phyloP scores from a whole-genome alignment of 2,797 vertebrate species.

The Brotula barbata region DNA sequence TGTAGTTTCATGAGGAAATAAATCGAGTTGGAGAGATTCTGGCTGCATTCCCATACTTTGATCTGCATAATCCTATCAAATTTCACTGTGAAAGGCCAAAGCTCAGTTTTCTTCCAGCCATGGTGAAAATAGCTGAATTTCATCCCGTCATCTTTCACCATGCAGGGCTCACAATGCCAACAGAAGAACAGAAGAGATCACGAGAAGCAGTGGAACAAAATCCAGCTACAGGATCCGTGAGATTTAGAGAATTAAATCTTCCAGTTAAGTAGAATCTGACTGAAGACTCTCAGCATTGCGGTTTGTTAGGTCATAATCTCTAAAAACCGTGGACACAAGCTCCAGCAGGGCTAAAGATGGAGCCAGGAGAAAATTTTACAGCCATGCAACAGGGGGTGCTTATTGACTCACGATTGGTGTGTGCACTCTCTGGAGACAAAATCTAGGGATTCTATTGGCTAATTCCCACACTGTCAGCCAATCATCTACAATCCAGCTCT shows the following conservation, averaged over 20 bases:
- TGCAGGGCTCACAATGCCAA: conserved; percentile 50
- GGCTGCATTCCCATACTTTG: conserved; percentile 37
- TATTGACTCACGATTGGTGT: conserved; percentile 67
- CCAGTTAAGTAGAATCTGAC: conserved; percentile 53
- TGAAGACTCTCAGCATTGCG: conserved; percentile 61
- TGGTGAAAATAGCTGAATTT: conserved; percentile 54
- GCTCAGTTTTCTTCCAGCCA: conserved; percentile 32
- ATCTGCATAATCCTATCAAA: conserved; percentile 69
- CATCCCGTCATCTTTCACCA: conserved; percentile 44
- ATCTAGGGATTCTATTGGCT: conserved; percentile 63
- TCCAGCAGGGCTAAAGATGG: conserved; percentile 56
- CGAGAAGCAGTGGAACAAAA: conserved; percentile 52
- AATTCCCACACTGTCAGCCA: conserved; percentile 53
- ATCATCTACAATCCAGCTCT: conserved; percentile 51
- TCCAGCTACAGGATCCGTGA: conserved; percentile 49
- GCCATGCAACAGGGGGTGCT: conserved; percentile 70
- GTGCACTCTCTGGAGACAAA: conserved; percentile 46
- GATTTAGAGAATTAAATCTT: conserved; percentile 63
- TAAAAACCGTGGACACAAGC: conserved; percentile 57
- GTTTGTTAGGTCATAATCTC: conserved; percentile 68
- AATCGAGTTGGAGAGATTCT: conserved; percentile 52
- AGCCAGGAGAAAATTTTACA: conserved; percentile 66
- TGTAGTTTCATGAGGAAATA: conserved; percentile 38
- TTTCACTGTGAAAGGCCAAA: conserved; percentile 58
- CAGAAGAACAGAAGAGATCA: conserved; percentile 43